Evolutionary conservation across 92 coral and sea anemone species (phyloP), one percentile per base, ranked within the genome.

Genomic region (Porites cylindrica): DNA sequence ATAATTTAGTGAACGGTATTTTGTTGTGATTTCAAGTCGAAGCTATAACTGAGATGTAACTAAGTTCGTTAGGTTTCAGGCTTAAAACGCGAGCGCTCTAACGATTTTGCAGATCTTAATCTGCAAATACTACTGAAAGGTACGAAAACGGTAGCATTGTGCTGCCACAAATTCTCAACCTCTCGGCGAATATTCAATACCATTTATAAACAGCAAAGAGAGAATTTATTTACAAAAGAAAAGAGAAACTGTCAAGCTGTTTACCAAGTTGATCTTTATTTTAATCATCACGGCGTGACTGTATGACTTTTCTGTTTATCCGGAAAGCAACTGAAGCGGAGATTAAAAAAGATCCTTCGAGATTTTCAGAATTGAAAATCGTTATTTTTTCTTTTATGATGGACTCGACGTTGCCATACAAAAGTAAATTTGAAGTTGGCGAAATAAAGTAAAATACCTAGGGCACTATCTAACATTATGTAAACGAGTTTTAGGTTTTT

Each of bases 241-340:
- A n/a, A 58, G 32, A 43, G 52, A 54, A 69, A 8, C 14, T 58
- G 85, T 56, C 85, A 24, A 54, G 24, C 14, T 81, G 67, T 81
- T 81, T 81, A 81, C 77, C 85, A 81, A 81, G 68, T 61, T 69
- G 76, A 58, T 32, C 65, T 70, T 82, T 68, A 82, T 82, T 82
- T 65, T 24, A 43, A 70, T 82, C 86, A 32, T 70, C 86, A 32
- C 86, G 54, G 66, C 26, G 43, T 47, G 78, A 38, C 43, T 53
- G 47, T 32, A 19, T 43, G 32, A 54, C 77, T 70, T 81, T 75
- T 75, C 58, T 78, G 78, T 38, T 53, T 66, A 29, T 19, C 86
- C 86, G 86, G 86, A 82, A 70, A 79, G 71, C 14, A 24, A 38
- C 47, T 38, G 47, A 38, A 9, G 60, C 26, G 77, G 43, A 81